These are phyloP conservation scores for Hippocampus mohnikei DNA, from an alignment of 2,113 vertebrate genomes.

Conservation along the genomic window DNA sequence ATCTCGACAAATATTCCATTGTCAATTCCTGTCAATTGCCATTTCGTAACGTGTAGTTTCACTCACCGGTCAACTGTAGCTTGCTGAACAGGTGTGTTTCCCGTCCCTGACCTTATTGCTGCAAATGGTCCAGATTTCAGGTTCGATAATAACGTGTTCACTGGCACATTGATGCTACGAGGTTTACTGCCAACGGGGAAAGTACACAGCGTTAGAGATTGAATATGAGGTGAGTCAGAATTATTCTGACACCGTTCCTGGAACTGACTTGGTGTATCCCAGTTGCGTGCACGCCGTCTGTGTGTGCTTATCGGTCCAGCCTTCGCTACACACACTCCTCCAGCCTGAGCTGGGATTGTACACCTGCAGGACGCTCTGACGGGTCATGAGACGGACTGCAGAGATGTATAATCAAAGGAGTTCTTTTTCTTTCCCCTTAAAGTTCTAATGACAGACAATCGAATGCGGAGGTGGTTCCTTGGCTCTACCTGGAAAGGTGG, in stretches of 20 bases:
- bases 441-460: not conserved
- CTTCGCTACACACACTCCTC: slow-evolving; percentile 78
- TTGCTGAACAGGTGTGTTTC: slow-evolving; percentile 37
- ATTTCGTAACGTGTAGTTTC: not conserved
- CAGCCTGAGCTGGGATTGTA: slow-evolving; percentile 62
- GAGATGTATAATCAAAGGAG: not conserved
- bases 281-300: slow-evolving; percentile 77
- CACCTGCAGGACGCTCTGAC: slow-evolving; percentile 78
- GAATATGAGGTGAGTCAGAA: not conserved
- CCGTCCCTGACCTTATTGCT: slow-evolving; percentile 25
- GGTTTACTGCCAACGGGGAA: slow-evolving; percentile 47
- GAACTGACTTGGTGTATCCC: slow-evolving; percentile 80
- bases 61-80: slow-evolving; percentile 54
- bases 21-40: too few species aligned
- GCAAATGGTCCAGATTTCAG: slow-evolving; percentile 53
- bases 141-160: slow-evolving; percentile 6
- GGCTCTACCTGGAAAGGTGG: slow-evolving; percentile 66
- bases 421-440: not conserved
- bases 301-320: slow-evolving; percentile 74
- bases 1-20: not conserved
- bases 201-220: not conserved
- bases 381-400: slow-evolving; percentile 68
- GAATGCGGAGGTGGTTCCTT: not conserved
- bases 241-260: not conserved
- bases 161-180: slow-evolving; percentile 12